Evolutionary conservation across 2,888 invertebrate genomes (phyloP).

Genomic region (Holacanthella duospinosa): DNA sequence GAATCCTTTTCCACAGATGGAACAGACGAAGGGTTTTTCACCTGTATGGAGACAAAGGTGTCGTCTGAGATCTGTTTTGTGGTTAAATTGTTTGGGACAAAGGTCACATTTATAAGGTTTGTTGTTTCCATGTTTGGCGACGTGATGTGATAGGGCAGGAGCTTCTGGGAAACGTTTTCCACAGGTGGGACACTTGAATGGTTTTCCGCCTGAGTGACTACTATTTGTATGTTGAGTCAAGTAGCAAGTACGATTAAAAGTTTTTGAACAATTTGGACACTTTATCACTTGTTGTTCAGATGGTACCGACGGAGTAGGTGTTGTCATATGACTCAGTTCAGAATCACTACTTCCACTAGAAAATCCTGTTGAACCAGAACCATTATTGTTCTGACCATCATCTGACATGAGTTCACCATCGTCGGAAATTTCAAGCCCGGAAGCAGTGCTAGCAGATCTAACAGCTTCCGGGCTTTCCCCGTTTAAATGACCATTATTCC

Average conservation of each 20-base stretch:
- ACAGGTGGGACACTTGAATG: slow-evolving; percentile 71
- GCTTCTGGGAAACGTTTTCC: slow-evolving; percentile 69
- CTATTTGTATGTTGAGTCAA: slow-evolving; percentile 83
- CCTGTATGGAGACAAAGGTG: slow-evolving; percentile 82
- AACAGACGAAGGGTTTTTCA: slow-evolving; percentile 69
- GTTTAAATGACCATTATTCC: slow-evolving; percentile 8
- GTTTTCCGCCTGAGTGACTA: slow-evolving; percentile 75
- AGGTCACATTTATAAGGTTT: slow-evolving; percentile 76
- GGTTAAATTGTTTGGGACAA: slow-evolving; percentile 80
- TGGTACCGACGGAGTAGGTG: background rate
- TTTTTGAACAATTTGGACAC: slow-evolving; percentile 71
- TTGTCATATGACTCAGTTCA: background rate
- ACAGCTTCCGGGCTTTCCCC: slow-evolving; percentile 22
- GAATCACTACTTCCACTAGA: background rate
- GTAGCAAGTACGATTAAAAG: slow-evolving; percentile 76
- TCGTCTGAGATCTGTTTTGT: slow-evolving; percentile 76
- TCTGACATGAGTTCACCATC: background rate
- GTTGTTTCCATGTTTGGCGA: slow-evolving; percentile 65
- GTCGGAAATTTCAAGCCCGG: slow-evolving; percentile 4
- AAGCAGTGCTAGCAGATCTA: slow-evolving; percentile 16
- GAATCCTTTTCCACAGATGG: slow-evolving; percentile 74
- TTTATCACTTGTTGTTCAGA: slow-evolving; percentile 43
- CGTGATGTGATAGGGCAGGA: slow-evolving; percentile 47
- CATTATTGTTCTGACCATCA: background rate
- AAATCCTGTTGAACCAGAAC: background rate